Evolutionary conservation across 2,113 vertebrate genomes (phyloP).

Genomic region (Cygnus atratus): DNA sequence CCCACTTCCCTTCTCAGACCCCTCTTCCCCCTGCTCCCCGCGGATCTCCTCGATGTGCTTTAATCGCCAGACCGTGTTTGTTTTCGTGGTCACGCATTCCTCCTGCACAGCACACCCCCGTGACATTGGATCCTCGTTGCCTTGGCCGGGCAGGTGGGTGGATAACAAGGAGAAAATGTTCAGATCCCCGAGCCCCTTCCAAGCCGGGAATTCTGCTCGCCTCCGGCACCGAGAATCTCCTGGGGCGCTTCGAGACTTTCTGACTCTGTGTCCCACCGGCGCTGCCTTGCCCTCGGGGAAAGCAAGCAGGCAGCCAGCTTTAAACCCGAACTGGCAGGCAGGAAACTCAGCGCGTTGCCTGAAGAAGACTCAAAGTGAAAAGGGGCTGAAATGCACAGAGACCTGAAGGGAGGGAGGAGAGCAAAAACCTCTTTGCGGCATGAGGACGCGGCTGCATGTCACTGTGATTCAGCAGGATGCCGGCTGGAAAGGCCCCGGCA

Average conservation of each 20-base stretch:
- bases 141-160: not conserved
- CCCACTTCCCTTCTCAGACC: conserved; percentile 60
- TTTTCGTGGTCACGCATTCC: not conserved
- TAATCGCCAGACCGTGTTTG: conserved; percentile 42
- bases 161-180: not conserved
- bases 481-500: not conserved
- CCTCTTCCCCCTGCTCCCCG: not conserved
- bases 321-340: not conserved
- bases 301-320: not conserved
- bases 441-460: not conserved
- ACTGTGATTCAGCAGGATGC: not conserved
- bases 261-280: not conserved
- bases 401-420: not conserved
- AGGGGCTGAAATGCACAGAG: not conserved
- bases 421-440: not conserved
- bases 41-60: not conserved
- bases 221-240: not conserved
- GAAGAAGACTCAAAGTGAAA: not conserved
- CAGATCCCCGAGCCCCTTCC: not conserved
- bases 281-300: not conserved
- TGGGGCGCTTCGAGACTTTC: not conserved
- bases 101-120: not conserved
- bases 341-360: not conserved
- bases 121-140: not conserved
- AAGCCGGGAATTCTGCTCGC: not conserved